Evolutionary conservation across 2,888 invertebrate genomes (phyloP).

Genomic region (Andrena fulva): DNA sequence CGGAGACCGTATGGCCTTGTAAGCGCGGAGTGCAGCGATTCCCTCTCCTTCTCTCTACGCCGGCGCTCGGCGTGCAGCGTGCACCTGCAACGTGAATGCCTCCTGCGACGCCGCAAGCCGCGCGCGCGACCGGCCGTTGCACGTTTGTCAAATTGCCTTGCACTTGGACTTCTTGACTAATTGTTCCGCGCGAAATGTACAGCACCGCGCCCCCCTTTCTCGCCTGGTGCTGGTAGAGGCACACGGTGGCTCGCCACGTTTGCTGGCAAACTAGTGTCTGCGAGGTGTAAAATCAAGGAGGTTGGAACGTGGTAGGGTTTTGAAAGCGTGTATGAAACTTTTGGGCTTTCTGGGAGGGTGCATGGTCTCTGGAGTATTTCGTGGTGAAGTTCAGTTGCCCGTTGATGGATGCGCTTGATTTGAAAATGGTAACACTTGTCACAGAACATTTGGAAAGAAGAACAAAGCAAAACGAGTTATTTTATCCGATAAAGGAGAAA

Average conservation of each 20-base stretch:
- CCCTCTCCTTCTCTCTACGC: not conserved
- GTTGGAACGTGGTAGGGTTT: not conserved
- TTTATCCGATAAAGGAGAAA: too few relatives aligned
- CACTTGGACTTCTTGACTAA: slow-evolving; percentile 23
- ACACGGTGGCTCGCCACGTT: not conserved
- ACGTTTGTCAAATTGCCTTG: slow-evolving; percentile 20
- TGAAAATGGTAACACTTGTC: too few relatives aligned
- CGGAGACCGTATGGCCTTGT: slow-evolving; percentile 9
- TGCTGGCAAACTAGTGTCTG: too few relatives aligned
- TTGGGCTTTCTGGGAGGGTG: too few relatives aligned
- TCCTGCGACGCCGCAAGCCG: not conserved
- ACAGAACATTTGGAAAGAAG: too few relatives aligned
- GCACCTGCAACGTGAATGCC: not conserved
- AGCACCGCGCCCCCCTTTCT: not conserved
- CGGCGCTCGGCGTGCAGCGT: not conserved
- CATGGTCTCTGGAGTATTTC: too few relatives aligned
- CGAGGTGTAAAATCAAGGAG: not conserved
- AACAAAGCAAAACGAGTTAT: too few relatives aligned
- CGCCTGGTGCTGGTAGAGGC: too few relatives aligned
- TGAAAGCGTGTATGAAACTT: too few relatives aligned
- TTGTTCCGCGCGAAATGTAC: slow-evolving; percentile 20
- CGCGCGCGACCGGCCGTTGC: not conserved
- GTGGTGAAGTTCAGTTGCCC: too few relatives aligned
- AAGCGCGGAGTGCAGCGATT: not conserved
- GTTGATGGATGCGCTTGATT: too few relatives aligned